Conservation (phyloP, 2,113 vertebrate species). For the Australoheros scitulus region DNA sequence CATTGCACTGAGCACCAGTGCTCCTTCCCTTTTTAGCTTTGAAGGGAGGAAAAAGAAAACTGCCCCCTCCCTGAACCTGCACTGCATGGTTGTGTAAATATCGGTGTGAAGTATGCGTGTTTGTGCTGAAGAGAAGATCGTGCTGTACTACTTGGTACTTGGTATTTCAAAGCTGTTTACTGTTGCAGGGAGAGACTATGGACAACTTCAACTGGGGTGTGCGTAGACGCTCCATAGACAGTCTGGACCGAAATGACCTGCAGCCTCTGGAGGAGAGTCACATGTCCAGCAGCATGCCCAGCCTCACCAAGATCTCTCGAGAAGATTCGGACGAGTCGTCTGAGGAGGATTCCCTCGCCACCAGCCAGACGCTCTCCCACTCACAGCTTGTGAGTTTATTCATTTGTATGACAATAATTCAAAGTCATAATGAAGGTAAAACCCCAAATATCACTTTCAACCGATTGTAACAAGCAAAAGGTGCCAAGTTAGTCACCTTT, state of each 20-base stretch:
- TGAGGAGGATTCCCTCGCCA: conserved; percentile 90
- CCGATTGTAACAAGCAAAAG: not conserved
- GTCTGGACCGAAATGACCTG: conserved; percentile 90
- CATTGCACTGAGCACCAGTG: not conserved
- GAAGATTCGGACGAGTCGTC: conserved; percentile 94
- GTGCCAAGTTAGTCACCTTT: not conserved
- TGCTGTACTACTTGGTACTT: not conserved
- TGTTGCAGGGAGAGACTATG: conserved; percentile 92
- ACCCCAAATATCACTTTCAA: not conserved
- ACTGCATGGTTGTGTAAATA: conserved; percentile 46
- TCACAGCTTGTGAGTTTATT: conserved; percentile 85
- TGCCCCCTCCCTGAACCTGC: conserved; percentile 8
- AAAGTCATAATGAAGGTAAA: not conserved
- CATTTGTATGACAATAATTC: not conserved
- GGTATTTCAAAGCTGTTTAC: conserved; percentile 11
- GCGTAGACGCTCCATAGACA: conserved; percentile 91
- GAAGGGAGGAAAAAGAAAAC: not conserved
- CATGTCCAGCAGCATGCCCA: conserved; percentile 87
- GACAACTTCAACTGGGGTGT: conserved; percentile 99
- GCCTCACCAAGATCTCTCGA: conserved; percentile 84
- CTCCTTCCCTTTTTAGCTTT: not conserved
- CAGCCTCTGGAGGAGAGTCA: conserved; percentile 89
- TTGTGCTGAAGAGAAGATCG: conserved; percentile 9
- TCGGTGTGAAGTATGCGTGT: conserved; percentile 2
- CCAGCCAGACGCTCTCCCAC: conserved; percentile 90